Base-by-base conservation (phyloP, 92 coral and sea anemone genomes). In the Micromussa lordhowensis region DNA sequence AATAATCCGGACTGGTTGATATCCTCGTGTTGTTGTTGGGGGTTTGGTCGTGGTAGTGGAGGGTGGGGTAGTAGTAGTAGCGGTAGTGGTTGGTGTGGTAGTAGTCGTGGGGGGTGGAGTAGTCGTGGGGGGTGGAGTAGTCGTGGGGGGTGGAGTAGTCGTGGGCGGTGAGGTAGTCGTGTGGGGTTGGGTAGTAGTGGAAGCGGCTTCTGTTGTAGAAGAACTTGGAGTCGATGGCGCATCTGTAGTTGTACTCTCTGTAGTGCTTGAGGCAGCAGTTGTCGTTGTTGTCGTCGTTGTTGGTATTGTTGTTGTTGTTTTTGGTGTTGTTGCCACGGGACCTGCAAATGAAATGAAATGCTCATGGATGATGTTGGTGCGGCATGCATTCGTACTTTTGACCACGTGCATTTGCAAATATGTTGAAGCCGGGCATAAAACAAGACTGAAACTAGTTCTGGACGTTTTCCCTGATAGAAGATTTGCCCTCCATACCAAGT, bases 21-120 rank as follows among this genome's bases (percentile, higher is more conserved):
- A 48, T 80, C 74, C 74, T 32, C 34, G 88, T 21, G 76, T 51
- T 35, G 92, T 90, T 36, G 92, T 90, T 28, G 90, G 90, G n/a
- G 31, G 55, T 66, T 19, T 64, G 5, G 88, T 90, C 53, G 79
- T 58, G 40, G 85, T 66, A 79, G 79, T 58, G 40, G 85, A 29
- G 79, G 30, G 38, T 32, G 40, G 70, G 0, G 82, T 57, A 30
- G 75, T 79, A 7, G 66, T 53, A 16, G 78, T 5, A 5, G 55
- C 69, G 9, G 73, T 70, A 2, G 78, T 31, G 26, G 74, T 5
- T 21, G 88, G 70, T 5, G 79, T 0, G 4, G 78, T 26, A 0
- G 31, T 64, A 10, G 87, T 82, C 1, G 38, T 18, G 28, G 66
- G 13, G 29, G 24, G 28, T 3, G 75, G 0, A 1, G 87, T 89